These are phyloP conservation scores for Manduca sexta DNA, from an alignment of 1,140 invertebrate genomes.

Conservation along the genomic window DNA sequence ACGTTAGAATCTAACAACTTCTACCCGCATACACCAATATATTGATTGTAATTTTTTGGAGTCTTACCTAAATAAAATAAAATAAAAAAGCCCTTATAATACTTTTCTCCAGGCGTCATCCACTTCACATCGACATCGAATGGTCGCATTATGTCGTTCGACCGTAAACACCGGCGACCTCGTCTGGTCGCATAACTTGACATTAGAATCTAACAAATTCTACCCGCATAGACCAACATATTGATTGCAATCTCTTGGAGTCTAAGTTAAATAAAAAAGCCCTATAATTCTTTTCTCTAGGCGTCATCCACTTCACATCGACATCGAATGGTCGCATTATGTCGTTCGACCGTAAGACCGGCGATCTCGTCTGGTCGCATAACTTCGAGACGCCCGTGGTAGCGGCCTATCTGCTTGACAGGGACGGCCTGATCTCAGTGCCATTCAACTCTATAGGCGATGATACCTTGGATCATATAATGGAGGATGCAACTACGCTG, in stretches of 20 bases:
- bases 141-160: too few relatives aligned
- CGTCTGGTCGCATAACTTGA: too few relatives aligned
- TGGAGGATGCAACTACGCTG: conserved; percentile 76
- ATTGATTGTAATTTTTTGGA: too few relatives aligned
- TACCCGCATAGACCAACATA: too few relatives aligned
- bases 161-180: too few relatives aligned
- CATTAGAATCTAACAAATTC: too few relatives aligned
- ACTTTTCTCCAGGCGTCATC: conserved; percentile 77
- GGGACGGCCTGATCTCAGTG: conserved; percentile 86
- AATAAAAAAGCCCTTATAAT: too few relatives aligned
- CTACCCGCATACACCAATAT: too few relatives aligned
- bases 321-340: conserved; percentile 91
- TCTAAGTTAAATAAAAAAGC: too few relatives aligned
- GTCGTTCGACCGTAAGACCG: conserved; percentile 83
- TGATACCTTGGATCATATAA: conserved; percentile 84
- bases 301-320: conserved; percentile 89
- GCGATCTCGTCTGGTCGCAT: conserved; percentile 88
- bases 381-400: conserved; percentile 93
- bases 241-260: too few relatives aligned
- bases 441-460: conserved; percentile 94
- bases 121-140: conserved; percentile 93
- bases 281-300: conserved; percentile 68
- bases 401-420: conserved; percentile 88
- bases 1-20: too few relatives aligned
- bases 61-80: too few relatives aligned